These are phyloP conservation scores for Bothrops alternatus DNA, from an alignment of 2,797 vertebrate genomes.

Conservation along the genomic window DNA sequence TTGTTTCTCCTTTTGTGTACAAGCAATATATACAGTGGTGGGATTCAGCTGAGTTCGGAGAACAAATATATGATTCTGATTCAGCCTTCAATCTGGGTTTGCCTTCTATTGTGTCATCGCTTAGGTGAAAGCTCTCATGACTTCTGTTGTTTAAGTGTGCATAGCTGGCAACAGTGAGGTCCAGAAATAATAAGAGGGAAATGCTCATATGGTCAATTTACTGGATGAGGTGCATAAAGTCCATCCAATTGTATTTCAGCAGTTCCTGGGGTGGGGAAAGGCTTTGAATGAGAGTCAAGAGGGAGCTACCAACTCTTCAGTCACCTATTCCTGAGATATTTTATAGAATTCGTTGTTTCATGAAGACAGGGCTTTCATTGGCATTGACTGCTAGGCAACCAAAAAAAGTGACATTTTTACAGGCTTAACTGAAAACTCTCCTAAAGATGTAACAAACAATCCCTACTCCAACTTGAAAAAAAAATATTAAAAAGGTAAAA, in stretches of 20 bases:
- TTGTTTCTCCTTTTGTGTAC: constrained; percentile 13
- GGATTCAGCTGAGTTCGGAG: no score
- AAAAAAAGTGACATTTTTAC: constrained; percentile 49
- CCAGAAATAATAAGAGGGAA: constrained; percentile 59
- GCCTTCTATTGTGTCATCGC: constrained; percentile 42
- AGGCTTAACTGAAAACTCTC: constrained; percentile 35
- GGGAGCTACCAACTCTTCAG: constrained; percentile 53
- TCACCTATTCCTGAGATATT: constrained; percentile 51
- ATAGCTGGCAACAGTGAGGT: constrained; percentile 57
- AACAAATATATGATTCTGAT: constrained; percentile 3
- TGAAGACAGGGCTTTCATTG: constrained; percentile 50
- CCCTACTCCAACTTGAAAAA: constrained; percentile 44
- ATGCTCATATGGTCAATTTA: constrained; percentile 63
- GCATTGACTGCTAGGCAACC: constrained; percentile 50
- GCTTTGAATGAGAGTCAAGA: constrained; percentile 53
- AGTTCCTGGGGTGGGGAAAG: constrained; percentile 53
- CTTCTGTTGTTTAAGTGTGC: constrained; percentile 57
- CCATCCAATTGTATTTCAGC: constrained; percentile 64
- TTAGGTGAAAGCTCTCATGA: constrained; percentile 56
- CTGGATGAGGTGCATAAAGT: constrained; percentile 66
- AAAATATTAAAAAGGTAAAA: constrained; percentile 52
- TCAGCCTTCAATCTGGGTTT: constrained; percentile 42
- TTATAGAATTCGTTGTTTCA: constrained; percentile 55
- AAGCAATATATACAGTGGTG: background rate
- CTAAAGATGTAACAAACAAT: constrained; percentile 40